These are phyloP conservation scores for Hepsetus odoe DNA, from an alignment of 2,113 vertebrate genomes.

Conservation along the genomic window DNA sequence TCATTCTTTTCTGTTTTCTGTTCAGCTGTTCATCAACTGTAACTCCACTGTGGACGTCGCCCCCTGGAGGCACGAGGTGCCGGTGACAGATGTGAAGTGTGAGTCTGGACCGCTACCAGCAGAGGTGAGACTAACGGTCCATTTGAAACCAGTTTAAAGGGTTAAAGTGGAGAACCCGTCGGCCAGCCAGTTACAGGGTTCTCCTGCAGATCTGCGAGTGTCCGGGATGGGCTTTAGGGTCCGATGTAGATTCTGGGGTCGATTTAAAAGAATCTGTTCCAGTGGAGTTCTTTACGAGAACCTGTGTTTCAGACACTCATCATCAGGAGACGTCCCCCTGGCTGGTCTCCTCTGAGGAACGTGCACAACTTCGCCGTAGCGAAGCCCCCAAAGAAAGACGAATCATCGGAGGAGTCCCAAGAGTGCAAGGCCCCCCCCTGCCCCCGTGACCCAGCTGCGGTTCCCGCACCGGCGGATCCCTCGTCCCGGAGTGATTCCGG, in stretches of 20 bases:
- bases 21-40: slow-evolving; percentile 77
- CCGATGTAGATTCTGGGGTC: too few relatives aligned
- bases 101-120: slow-evolving; percentile 22
- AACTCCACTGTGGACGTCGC: slow-evolving; percentile 73
- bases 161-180: too few relatives aligned
- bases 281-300: too few relatives aligned
- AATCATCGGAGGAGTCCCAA: slow-evolving; percentile 72
- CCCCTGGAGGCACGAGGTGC: slow-evolving; percentile 71
- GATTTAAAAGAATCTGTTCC: neutral
- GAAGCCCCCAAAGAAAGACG: neutral
- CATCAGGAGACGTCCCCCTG: slow-evolving; percentile 67
- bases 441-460: slow-evolving; percentile 32
- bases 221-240: too few relatives aligned
- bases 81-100: slow-evolving; percentile 70
- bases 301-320: slow-evolving; percentile 12
- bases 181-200: too few relatives aligned
- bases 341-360: slow-evolving; percentile 75
- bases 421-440: slow-evolving; percentile 59
- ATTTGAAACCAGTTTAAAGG: neutral
- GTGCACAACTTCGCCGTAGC: neutral
- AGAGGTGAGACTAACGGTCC: slow-evolving; percentile 50
- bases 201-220: too few relatives aligned
- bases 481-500: neutral
- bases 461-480: slow-evolving; percentile 29
- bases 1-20: slow-evolving; percentile 33